These are phyloP conservation scores for Ephestia elutella DNA, from an alignment of 1,140 invertebrate genomes.

Conservation along the genomic window DNA sequence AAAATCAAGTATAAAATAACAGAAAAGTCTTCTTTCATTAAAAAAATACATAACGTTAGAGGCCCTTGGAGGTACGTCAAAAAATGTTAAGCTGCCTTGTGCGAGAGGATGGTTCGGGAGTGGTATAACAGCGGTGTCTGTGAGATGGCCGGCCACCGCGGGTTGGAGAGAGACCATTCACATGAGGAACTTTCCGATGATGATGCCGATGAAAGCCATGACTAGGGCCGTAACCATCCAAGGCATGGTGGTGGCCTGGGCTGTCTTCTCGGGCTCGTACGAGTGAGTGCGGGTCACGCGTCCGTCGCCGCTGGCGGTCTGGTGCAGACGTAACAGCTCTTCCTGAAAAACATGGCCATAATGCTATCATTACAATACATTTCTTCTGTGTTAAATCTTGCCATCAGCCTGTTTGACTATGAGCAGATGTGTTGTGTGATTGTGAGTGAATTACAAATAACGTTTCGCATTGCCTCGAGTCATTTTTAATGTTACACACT, in stretches of 20 bases:
- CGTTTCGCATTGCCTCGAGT: no score
- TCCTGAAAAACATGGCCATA: constrained; percentile 50
- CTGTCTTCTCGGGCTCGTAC: constrained; percentile 61
- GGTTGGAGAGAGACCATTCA: constrained; percentile 51
- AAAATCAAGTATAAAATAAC: no score
- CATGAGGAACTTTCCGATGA: constrained; percentile 77
- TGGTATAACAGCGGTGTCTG: constrained; percentile 48
- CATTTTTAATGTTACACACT: no score
- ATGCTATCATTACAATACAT: neutral
- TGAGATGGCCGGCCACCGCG: constrained; percentile 43
- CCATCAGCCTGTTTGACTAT: no score
- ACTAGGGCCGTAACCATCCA: constrained; percentile 73
- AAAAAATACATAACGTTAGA: no score
- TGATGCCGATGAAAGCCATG: constrained; percentile 74
- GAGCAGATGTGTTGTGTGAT: no score
- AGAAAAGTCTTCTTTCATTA: no score
- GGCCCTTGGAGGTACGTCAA: neutral
- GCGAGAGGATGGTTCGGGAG: constrained; percentile 76
- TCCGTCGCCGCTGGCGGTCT: constrained; percentile 44
- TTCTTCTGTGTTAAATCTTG: no score
- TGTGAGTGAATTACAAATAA: no score
- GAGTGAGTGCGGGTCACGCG: constrained; percentile 52
- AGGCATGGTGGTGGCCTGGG: constrained; percentile 68
- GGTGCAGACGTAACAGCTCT: constrained; percentile 75
- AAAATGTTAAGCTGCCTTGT: constrained; percentile 78